phyloP scores from a whole-genome alignment of 2,888 invertebrate species.

The Plagodis dolabraria region DNA sequence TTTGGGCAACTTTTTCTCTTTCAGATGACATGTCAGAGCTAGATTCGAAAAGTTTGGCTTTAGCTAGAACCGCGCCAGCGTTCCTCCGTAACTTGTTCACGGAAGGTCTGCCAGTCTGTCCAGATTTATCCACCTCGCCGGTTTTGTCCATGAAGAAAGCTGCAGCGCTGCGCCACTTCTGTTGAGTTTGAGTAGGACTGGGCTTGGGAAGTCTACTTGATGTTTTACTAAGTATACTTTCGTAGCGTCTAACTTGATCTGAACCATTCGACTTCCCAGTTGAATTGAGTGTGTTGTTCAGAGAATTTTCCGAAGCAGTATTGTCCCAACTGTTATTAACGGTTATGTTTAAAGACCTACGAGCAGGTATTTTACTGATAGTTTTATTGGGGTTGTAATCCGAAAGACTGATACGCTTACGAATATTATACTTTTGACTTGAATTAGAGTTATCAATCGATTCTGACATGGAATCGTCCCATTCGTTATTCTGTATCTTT shows the following conservation, averaged over 20 bases:
- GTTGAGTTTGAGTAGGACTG: conserved; percentile 59
- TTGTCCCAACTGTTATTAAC: conserved; percentile 63
- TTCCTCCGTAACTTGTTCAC: conserved; percentile 90
- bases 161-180: conserved; percentile 84
- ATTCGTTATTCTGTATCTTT: conserved; percentile 56
- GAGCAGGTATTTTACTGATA: conserved; percentile 61
- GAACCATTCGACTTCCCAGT: conserved; percentile 57
- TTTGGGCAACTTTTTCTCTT: conserved; percentile 56
- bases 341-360: conserved; percentile 67
- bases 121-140: conserved; percentile 70
- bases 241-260: conserved; percentile 53
- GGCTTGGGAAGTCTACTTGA: conserved; percentile 49
- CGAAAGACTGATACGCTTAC: conserved; percentile 67
- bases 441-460: conserved; percentile 60
- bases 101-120: conserved; percentile 87
- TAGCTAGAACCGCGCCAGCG: conserved; percentile 92
- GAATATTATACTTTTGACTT: conserved; percentile 64
- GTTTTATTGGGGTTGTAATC: conserved; percentile 66
- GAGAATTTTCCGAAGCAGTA: conserved; percentile 61
- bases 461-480: conserved; percentile 64
- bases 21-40: conserved; percentile 81
- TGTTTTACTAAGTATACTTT: conserved; percentile 54
- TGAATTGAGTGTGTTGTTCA: conserved; percentile 58
- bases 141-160: conserved; percentile 82
- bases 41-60: conserved; percentile 90